Percentiles rank a stretch among this genome's conserved stretches.
Evolutionary conservation across 2,888 invertebrate species (phyloP).

Genomic region (Lamellibrachia satsuma): DNA sequence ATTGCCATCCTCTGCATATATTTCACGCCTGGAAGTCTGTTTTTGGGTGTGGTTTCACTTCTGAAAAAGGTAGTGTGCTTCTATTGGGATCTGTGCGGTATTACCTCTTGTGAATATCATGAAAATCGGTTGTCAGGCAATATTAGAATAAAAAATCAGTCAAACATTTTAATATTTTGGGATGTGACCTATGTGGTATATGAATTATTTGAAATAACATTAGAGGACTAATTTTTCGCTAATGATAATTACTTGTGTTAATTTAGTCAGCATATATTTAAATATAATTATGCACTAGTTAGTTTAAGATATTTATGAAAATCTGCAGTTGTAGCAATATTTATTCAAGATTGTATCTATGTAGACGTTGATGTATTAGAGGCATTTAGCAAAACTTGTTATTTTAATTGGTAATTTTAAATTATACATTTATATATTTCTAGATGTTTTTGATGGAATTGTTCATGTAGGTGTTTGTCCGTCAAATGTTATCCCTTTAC

Average conservation of each 20-base stretch:
- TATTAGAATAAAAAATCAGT: neutral
- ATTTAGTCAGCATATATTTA: neutral
- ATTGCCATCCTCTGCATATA: no score
- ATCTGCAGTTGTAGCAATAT: neutral
- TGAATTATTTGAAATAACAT: neutral
- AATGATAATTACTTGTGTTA: neutral
- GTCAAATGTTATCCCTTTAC: neutral
- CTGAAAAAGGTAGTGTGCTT: no score
- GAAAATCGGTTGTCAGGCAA: no score
- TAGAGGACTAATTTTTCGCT: neutral
- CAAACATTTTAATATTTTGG: neutral
- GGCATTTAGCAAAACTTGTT: neutral
- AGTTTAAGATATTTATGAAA: neutral
- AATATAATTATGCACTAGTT: neutral
- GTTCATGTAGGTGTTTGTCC: neutral
- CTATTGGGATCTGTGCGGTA: no score
- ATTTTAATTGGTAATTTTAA: neutral
- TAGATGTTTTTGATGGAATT: neutral
- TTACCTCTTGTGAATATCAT: no score
- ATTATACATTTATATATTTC: neutral
- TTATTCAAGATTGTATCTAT: neutral
- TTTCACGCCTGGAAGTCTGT: no score
- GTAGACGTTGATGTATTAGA: neutral
- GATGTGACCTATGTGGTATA: neutral
- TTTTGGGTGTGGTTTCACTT: no score